Percentiles rank a stretch among this genome's conserved stretches.
Evolutionary conservation across 2,888 invertebrate genomes (phyloP).

Genomic region (Brachylomia viminalis): DNA sequence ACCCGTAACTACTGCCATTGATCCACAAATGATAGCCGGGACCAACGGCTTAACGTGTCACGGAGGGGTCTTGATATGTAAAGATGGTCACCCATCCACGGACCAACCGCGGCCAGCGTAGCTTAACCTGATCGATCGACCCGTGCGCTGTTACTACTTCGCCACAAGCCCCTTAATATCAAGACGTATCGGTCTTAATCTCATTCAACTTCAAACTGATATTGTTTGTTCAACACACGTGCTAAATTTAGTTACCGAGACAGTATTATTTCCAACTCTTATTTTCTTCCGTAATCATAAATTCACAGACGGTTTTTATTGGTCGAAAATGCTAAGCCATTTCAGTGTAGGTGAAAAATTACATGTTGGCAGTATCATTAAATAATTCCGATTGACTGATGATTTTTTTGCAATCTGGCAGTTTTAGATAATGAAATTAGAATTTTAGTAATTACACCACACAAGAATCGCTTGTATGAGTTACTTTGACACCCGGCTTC

Average conservation of each 20-base stretch:
- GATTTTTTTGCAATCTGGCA: too few relatives aligned
- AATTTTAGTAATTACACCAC: not conserved
- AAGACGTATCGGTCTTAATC: constrained; percentile 41
- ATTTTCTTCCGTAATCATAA: not conserved
- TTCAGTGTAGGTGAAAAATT: not conserved
- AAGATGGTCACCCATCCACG: too few relatives aligned
- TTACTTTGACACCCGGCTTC: constrained; percentile 5
- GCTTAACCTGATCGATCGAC: too few relatives aligned
- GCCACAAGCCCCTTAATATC: too few relatives aligned
- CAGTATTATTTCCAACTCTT: not conserved
- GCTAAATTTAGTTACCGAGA: constrained; percentile 10
- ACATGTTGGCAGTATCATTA: not conserved
- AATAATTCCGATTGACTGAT: not conserved
- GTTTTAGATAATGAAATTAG: not conserved
- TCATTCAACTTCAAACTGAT: constrained; percentile 10
- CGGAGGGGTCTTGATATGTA: too few relatives aligned
- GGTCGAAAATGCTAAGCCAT: not conserved
- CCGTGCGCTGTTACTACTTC: too few relatives aligned
- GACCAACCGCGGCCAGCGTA: too few relatives aligned
- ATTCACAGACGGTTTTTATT: constrained; percentile 4
- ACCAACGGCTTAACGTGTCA: too few relatives aligned
- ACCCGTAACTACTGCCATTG: too few relatives aligned
- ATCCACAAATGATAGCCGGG: too few relatives aligned
- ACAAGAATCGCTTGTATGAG: constrained; percentile 51
- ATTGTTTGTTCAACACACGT: constrained; percentile 21